Conservation (phyloP, 1,140 invertebrate species). For the Drosophila ambigua region DNA sequence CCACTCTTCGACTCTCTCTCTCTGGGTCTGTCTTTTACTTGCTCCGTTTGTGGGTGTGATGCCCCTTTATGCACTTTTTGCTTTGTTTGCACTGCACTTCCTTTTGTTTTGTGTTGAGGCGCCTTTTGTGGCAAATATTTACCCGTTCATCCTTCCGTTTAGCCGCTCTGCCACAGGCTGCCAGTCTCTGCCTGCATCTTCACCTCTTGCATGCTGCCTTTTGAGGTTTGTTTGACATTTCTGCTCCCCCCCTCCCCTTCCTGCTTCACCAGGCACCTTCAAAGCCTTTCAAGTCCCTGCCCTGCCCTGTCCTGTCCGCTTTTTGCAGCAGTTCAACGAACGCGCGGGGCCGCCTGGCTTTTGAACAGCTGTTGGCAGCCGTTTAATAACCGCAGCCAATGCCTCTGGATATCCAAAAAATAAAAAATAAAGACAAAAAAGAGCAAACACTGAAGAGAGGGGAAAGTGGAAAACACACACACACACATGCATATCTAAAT, state of each 20-base stretch:
- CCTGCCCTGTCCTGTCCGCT: neutral
- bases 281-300: conserved; percentile 9
- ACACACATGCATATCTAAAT: conserved; percentile 1
- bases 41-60: conserved; percentile 12
- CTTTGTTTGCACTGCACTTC: conserved; percentile 19
- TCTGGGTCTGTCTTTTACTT: conserved; percentile 12
- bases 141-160: conserved; percentile 5
- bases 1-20: neutral
- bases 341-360: neutral
- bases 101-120: conserved; percentile 35
- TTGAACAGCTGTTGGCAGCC: conserved; percentile 41
- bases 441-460: neutral
- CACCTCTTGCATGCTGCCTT: conserved; percentile 1
- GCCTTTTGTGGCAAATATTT: conserved; percentile 27
- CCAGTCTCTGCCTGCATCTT: conserved; percentile 6
- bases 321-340: conserved; percentile 36
- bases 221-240: conserved; percentile 1
- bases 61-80: conserved; percentile 12
- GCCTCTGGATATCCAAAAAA: conserved; percentile 15
- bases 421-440: conserved; percentile 14
- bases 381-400: conserved; percentile 18
- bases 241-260: neutral
- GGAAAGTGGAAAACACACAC: conserved; percentile 15
- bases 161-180: neutral
- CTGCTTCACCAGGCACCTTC: neutral